Percentiles rank a stretch among this genome's conserved stretches.
Evolutionary conservation across 2,113 vertebrate genomes (phyloP).

Genomic region (Erpornis zantholeuca): DNA sequence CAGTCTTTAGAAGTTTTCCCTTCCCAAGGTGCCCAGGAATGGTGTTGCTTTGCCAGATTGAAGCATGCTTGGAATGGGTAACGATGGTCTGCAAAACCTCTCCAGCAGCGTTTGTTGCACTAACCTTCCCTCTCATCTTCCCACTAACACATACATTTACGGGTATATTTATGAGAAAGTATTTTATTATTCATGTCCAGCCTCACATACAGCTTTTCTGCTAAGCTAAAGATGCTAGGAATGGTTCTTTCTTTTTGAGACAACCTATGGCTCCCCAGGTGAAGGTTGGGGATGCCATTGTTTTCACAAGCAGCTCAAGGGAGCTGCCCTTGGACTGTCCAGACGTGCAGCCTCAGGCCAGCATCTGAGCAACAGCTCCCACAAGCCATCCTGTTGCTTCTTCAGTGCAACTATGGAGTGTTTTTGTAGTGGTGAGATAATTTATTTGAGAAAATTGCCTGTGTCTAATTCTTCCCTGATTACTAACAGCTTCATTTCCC

Average conservation of each 20-base stretch:
- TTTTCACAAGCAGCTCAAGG: background rate
- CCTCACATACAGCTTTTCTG: background rate
- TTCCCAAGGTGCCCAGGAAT: background rate
- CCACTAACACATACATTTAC: background rate
- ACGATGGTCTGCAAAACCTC: background rate
- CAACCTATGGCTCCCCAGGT: background rate
- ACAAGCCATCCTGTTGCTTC: background rate
- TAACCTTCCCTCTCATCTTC: background rate
- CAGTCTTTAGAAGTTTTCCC: background rate
- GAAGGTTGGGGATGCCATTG: background rate
- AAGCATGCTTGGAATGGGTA: slow-evolving; percentile 9
- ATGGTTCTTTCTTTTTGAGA: background rate
- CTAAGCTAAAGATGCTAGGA: background rate
- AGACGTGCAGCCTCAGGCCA: background rate
- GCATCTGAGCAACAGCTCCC: background rate
- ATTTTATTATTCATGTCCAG: slow-evolving; percentile 29
- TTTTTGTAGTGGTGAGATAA: background rate
- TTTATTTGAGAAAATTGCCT: background rate
- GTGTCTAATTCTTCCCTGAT: accelerated
- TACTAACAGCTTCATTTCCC: background rate
- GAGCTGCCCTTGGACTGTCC: accelerated
- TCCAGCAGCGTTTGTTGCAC: background rate
- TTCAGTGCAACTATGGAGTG: background rate
- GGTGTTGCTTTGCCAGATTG: background rate
- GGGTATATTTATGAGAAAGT: background rate